Base-by-base conservation (phyloP, 2,113 vertebrate species). In the Pachypanchax playfairii region DNA sequence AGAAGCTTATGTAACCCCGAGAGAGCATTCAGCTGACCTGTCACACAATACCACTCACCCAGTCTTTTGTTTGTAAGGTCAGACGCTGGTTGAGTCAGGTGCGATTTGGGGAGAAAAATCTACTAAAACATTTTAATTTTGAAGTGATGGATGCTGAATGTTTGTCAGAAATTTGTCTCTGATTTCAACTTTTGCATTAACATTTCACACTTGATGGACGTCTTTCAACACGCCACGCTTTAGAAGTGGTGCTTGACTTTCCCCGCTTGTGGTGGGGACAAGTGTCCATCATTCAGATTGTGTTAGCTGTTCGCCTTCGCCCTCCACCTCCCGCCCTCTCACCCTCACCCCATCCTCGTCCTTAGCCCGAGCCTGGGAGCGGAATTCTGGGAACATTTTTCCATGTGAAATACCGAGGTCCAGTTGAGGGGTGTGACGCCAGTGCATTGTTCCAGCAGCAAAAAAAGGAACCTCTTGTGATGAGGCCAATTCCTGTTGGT, bases 401-500 rank as follows among this genome's bases (percentile, higher is more conserved):
- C 89, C 90, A 92, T 92, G 90, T 91, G 90, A 92, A 92, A 89
- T 86, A 84, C 87, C 73, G 88, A 89, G 89, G 88, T 91, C 88
- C 86, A 90, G 87, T 90, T 83, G 75, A 91, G 84, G 89, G 89
- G 90, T 92, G 90, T 92, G 90, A 92, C 90, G 89, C 90, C 89
- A 92, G 88, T 90, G 87, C 89, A 92, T 92, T 92, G 90, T 92
- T 92, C 86, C 70, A 87, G 75, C 81, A 65, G 90, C 88, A 90
- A 91, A 91, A 90, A 91, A 91, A 91, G 89, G 90, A 92, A 92
- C 89, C 87, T 89, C 90, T 92, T 91, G 89, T 90, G 90, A 91
- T 91, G 90, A 90, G 88, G 89, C 89, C 90, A 91, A 90, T 89
- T 92, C 90, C 90, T 92, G 90, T 91, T 87, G 84, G 88, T 88